These are phyloP conservation scores for Anseranas semipalmata DNA, from an alignment of 2,113 vertebrate genomes.

Conservation along the genomic window DNA sequence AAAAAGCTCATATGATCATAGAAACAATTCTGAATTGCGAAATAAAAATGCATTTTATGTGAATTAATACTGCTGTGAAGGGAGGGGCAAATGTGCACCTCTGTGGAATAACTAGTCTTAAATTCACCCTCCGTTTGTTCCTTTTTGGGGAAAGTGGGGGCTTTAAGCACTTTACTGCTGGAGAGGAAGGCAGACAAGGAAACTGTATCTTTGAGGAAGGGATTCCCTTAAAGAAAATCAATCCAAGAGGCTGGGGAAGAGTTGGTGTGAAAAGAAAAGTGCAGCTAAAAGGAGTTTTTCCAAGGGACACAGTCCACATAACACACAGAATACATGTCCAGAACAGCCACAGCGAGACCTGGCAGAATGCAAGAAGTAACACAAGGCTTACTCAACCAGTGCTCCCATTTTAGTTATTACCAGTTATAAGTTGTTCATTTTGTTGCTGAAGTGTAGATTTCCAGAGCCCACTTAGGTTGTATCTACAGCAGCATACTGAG, in stretches of 20 bases:
- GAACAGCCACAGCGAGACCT: not conserved
- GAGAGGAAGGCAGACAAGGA: not conserved
- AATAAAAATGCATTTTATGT: not conserved
- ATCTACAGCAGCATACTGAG: not conserved
- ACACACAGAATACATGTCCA: not conserved
- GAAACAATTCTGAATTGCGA: not conserved
- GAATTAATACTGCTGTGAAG: not conserved
- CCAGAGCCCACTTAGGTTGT: not conserved
- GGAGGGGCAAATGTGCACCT: not conserved
- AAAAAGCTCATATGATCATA: not conserved
- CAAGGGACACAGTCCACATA: fast-evolving
- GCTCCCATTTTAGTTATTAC: not conserved
- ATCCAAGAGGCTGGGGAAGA: not conserved
- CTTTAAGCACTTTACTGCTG: not conserved
- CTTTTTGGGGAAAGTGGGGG: fast-evolving
- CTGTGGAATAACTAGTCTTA: not conserved
- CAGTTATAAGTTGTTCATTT: not conserved
- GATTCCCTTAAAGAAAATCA: not conserved
- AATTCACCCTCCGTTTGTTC: not conserved
- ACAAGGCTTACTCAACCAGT: not conserved
- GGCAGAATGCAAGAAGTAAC: not conserved
- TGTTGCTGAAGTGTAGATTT: not conserved
- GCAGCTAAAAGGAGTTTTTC: not conserved
- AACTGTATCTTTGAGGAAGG: not conserved
- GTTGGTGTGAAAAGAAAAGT: not conserved